Conservation (phyloP, 2,797 vertebrate species). For the Periophthalmus magnuspinnatus region DNA sequence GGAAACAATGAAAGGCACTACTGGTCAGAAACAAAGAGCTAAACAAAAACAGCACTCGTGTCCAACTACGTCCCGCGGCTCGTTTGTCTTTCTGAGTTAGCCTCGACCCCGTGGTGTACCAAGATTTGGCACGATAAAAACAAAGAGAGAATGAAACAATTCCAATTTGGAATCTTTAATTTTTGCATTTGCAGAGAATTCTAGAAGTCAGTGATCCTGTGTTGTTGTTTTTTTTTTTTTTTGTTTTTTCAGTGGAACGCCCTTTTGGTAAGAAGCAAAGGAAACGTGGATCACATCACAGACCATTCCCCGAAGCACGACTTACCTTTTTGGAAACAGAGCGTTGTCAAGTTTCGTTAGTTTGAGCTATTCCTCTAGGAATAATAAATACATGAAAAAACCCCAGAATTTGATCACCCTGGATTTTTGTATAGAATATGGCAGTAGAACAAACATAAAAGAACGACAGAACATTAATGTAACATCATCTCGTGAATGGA, state of each 20-base stretch:
- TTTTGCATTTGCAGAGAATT: conserved; percentile 94
- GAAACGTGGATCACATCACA: conserved; percentile 80
- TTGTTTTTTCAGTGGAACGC: conserved; percentile 75
- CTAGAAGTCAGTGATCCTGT: conserved; percentile 90
- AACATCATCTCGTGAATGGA: conserved; percentile 67
- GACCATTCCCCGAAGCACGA: conserved; percentile 82
- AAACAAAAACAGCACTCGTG: conserved; percentile 70
- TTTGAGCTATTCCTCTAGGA: conserved; percentile 98
- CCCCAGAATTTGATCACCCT: conserved; percentile 95
- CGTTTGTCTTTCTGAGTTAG: conserved; percentile 73
- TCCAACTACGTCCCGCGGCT: conserved; percentile 64
- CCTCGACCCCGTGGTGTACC: conserved; percentile 88
- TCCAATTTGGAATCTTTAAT: conserved; percentile 99
- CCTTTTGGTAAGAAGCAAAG: conserved; percentile 84
- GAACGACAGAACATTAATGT: conserved; percentile 80
- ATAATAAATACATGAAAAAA: conserved; percentile 99
- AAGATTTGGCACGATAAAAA: conserved; percentile 95
- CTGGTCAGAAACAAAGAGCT: conserved; percentile 88
- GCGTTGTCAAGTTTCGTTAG: conserved; percentile 96
- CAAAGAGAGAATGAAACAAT: conserved; percentile 94
- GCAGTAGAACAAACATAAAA: conserved; percentile 89
- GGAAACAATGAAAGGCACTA: conserved; percentile 97
- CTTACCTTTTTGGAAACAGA: conserved; percentile 87
- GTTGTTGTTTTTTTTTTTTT: too few species aligned
- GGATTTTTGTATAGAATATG: conserved; percentile 92